phyloP scores from a whole-genome alignment of 2,113 vertebrate species.

The Gallinago media region DNA sequence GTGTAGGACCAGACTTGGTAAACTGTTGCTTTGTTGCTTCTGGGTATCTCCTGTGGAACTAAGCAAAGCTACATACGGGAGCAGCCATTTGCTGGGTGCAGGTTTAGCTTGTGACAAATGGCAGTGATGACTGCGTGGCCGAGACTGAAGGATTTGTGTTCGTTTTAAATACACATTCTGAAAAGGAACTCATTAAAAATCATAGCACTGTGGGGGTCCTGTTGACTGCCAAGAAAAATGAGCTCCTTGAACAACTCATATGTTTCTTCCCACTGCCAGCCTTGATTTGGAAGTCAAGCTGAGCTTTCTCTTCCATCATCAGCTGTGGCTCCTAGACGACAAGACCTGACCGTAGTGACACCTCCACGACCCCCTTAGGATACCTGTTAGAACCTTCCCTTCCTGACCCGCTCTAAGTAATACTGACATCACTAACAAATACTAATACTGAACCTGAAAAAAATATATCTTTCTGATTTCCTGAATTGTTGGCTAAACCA shows the following conservation, averaged over 20 bases:
- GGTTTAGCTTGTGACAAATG: neutral
- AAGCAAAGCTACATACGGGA: neutral
- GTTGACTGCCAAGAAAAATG: slow-evolving; percentile 39
- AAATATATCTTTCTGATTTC: neutral
- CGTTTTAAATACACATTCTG: neutral
- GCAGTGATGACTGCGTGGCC: neutral
- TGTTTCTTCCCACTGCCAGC: neutral
- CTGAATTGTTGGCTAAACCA: neutral
- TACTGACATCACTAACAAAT: neutral
- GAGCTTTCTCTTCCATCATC: neutral
- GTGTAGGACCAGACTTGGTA: neutral
- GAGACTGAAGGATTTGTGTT: neutral
- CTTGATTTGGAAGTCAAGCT: neutral
- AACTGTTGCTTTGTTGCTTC: neutral
- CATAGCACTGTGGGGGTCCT: neutral
- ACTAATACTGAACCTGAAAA: neutral
- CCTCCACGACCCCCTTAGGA: neutral
- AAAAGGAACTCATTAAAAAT: slow-evolving; percentile 41
- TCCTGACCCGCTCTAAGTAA: neutral
- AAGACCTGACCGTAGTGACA: neutral
- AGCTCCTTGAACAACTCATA: neutral
- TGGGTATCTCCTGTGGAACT: neutral
- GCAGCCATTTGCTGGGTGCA: neutral
- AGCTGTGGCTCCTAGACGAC: neutral
- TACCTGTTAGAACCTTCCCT: neutral